Base-by-base conservation (phyloP, 2,113 vertebrate genomes). In the Austrofundulus limnaeus region DNA sequence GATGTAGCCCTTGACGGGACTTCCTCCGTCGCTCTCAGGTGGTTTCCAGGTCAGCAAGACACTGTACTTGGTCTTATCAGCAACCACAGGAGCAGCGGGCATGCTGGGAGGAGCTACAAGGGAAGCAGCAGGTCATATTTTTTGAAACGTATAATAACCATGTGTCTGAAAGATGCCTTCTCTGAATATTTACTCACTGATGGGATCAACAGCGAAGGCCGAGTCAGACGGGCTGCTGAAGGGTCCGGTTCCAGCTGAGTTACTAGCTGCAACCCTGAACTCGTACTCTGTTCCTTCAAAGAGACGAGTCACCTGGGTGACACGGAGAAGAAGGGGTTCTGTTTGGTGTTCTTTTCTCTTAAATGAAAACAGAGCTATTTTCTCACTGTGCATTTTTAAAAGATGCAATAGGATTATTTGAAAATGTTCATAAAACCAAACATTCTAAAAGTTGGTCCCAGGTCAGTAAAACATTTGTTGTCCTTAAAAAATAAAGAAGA, bases 1-100 rank as follows among this genome's bases (percentile, higher is more conserved):
- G 62, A 99, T 94, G 83, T 99, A 99, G 38, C 97, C 97, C 89
- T 98, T 98, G 78, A 99, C 94, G 62, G 97, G 97, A 74, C 95
- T 96, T 31, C 96, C 96, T 31, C 97, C 97, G 45, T 99, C 97
- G 54, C 93, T 93, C 80, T 92, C 94, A 76, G 97, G 97, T 66
- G 94, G 93, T 57, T 93, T 93, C 97, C 97, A 99, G 9, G 87
- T 78, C 47, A 99, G 91, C 0, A 93, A 93, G 72, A 99, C 93
- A n/a, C 89, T 96, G 83, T 94, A 88, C 59, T 96, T 99, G 0
- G 94, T 98, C 92, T 94, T 98, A 77, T 98, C 97, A 78, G 91
- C 94, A 61, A 98, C 80, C 39, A 91, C 92, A 69, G 96, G 96
- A 72, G 94, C 93, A 51, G 95, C 95, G 20, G 97, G 97, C 88